Percentiles rank a stretch among this genome's conserved stretches.
phyloP scores from a whole-genome alignment of 2,888 invertebrate genomes.

The Melieria crassipennis region DNA sequence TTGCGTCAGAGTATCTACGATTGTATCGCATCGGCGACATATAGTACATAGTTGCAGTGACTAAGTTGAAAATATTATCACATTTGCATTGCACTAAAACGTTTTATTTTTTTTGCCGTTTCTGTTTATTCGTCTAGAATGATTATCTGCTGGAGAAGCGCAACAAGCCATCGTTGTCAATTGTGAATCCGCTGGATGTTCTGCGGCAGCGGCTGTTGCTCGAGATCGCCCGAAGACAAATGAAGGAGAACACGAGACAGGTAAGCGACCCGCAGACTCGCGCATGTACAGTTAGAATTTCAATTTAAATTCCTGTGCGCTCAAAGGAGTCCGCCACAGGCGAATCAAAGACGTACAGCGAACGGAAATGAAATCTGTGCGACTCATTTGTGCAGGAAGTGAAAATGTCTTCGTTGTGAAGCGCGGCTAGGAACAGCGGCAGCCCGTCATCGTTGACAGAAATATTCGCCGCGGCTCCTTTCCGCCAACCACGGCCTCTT shows the following conservation, averaged over 20 bases:
- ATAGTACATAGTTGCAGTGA: neutral
- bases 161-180: constrained; percentile 80
- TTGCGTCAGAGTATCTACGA: no score
- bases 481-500: no score
- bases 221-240: constrained; percentile 85
- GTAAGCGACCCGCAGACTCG: constrained; percentile 56
- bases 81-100: neutral
- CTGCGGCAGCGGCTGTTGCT: constrained; percentile 81
- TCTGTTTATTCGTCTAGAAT: constrained; percentile 50
- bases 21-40: no score
- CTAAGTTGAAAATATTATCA: constrained; percentile 5
- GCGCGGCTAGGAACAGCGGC: no score
- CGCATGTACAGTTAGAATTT: neutral
- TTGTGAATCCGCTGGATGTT: constrained; percentile 88
- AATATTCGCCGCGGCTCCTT: no score
- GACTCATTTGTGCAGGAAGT: no score
- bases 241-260: constrained; percentile 77
- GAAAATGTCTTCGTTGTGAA: no score
- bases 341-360: neutral
- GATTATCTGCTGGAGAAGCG: constrained; percentile 69
- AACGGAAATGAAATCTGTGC: no score
- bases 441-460: no score
- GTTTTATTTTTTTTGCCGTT: neutral
- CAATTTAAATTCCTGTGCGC: neutral
- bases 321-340: neutral